These are phyloP conservation scores for Sesamia nonagrioides DNA, from an alignment of 1,140 invertebrate genomes.

Conservation along the genomic window DNA sequence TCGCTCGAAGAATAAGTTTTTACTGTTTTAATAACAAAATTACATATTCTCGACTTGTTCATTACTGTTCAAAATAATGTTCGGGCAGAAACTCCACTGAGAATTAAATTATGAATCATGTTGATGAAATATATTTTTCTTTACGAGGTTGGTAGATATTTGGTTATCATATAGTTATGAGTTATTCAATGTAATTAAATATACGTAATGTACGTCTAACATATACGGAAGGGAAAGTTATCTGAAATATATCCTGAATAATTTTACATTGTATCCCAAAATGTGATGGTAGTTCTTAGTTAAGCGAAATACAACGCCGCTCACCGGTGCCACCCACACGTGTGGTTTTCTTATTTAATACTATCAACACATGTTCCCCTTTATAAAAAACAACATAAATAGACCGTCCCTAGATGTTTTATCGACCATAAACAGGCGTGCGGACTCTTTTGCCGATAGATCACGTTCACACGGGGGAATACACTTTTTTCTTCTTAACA, in stretches of 20 bases:
- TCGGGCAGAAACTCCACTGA: not conserved
- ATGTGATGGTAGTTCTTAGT: not conserved
- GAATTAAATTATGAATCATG: not conserved
- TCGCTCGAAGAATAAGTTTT: conserved; percentile 8
- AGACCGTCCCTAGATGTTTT: conserved; percentile 75
- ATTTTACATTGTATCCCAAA: not conserved
- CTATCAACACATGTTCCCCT: conserved; percentile 77
- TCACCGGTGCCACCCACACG: conserved; percentile 63
- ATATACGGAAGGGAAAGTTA: too few species aligned
- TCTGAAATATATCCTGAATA: too few species aligned
- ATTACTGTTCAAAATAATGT: not conserved
- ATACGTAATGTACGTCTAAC: too few species aligned
- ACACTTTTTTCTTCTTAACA: conserved; percentile 53
- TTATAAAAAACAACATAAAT: conserved; percentile 75
- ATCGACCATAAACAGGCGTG: conserved; percentile 79
- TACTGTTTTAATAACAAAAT: conserved; percentile 15
- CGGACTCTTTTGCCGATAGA: conserved; percentile 67
- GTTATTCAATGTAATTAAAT: too few species aligned
- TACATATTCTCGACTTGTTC: not conserved
- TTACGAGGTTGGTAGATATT: too few species aligned
- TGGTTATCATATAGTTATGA: too few species aligned
- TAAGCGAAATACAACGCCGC: conserved; percentile 22
- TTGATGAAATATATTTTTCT: too few species aligned
- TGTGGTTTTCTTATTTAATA: conserved; percentile 62
- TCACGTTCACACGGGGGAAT: conserved; percentile 61